Evolutionary conservation across 2,888 invertebrate genomes (phyloP), one percentile per base, ranked within the genome.

Genomic region (Pyralis farinalis): DNA sequence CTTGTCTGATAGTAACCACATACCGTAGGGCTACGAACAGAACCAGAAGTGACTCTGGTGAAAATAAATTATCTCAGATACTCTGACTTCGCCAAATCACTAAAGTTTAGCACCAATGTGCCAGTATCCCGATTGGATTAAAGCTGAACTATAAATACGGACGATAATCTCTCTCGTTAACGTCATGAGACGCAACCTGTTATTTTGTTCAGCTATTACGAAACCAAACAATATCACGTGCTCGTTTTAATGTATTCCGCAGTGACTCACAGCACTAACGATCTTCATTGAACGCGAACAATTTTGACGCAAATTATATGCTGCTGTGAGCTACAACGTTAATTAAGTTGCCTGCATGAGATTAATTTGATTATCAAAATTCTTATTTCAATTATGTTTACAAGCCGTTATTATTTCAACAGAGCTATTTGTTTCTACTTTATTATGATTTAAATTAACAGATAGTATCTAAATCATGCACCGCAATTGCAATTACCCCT

Each of bases 221-320:
- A 77, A 80, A 77, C 75, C 77, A 83, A 83, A 86, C 83, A 85
- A 80, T 80, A 82, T 80, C 76, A 74, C 73, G 77, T 76, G 74
- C 76, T 71, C 60, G 57, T 42, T 70, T 72, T 63, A 38, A 38
- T 38, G 27, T 46, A 52, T 51, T 49, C 52, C 49, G 40, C 48
- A 46, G 63, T 63, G 78, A 79, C 69, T 79, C 79, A 80, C 65
- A 52, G 47, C 62, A 63, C 68, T 70, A 75, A 80, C 77, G 56
- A 76, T 79, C 72, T 74, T 78, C 76, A 80, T 81, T 71, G 74
- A 66, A 73, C 73, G 74, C 73, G 66, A 77, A 84, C 82, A 73
- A 80, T 83, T 83, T 79, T 75, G 79, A 85, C 82, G 69, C 82
- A 86, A 85, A 87, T 87, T 87, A 86, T 80, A 86, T 70, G 67